Conservation (phyloP, 2,113 vertebrate genomes). For the Upupa epops region DNA sequence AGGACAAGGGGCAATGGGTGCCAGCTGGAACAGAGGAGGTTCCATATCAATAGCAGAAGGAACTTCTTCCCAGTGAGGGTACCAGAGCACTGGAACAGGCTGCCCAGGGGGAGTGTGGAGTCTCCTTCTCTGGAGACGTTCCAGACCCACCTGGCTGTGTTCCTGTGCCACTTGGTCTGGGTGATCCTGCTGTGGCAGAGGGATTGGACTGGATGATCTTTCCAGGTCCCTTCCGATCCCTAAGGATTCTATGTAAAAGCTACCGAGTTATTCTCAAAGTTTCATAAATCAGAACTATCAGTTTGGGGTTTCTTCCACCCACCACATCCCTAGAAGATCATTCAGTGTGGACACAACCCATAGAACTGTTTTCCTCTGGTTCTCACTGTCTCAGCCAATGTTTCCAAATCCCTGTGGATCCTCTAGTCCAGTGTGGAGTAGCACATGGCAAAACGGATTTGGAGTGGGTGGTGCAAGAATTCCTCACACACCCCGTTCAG, state of each 20-base stretch:
- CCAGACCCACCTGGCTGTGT: no score
- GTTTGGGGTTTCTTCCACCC: background rate
- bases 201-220: no score
- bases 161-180: background rate
- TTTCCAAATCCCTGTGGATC: background rate
- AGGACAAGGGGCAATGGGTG: no score
- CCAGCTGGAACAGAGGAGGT: no score
- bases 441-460: background rate
- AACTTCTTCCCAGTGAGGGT: no score
- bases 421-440: background rate
- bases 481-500: background rate
- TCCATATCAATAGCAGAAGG: no score
- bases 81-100: no score
- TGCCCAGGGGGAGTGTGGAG: no score
- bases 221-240: no score
- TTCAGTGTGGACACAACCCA: background rate
- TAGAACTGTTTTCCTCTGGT: background rate
- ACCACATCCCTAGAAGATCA: background rate
- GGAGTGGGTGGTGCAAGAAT: background rate
- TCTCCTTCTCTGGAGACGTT: no score
- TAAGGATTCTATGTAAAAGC: background rate
- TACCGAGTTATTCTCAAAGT: background rate
- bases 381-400: background rate
- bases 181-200: no score
- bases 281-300: background rate